Percentiles rank a stretch among this genome's conserved stretches.
Evolutionary conservation across 2,113 vertebrate species (phyloP).

Genomic region (Argyrosomus japonicus): DNA sequence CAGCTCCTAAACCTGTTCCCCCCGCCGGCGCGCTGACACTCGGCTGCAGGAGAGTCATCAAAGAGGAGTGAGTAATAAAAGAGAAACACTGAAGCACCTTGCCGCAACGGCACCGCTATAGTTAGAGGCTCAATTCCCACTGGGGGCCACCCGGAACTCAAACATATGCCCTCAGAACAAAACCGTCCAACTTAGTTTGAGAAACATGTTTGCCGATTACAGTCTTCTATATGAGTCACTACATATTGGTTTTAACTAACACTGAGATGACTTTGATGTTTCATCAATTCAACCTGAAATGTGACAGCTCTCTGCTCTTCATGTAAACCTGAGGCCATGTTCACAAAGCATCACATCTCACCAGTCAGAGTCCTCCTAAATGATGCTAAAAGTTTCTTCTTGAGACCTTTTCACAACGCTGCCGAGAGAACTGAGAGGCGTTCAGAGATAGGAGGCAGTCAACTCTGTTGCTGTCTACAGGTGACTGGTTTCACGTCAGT

Average conservation of each 20-base stretch:
- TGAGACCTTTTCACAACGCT: background rate
- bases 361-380: background rate
- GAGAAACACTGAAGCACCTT: conserved; percentile 26
- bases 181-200: conserved; percentile 4
- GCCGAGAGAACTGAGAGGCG: background rate
- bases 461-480: background rate
- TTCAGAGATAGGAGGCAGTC: too few species aligned
- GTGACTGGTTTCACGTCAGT: background rate
- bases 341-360: background rate
- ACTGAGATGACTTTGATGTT: background rate
- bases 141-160: background rate
- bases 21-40: background rate
- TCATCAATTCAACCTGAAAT: background rate
- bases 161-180: background rate
- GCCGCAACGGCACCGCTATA: conserved; percentile 33
- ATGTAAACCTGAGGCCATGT: background rate
- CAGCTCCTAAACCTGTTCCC: conserved; percentile 33
- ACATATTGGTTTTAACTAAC: background rate
- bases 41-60: conserved; percentile 46
- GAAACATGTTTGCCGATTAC: background rate
- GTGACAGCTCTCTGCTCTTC: background rate
- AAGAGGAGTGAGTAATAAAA: conserved; percentile 33
- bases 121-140: conserved; percentile 13
- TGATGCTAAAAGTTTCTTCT: background rate
- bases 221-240: background rate